phyloP scores from a whole-genome alignment of 2,797 vertebrate genomes.

The Odontamblyopus lacepedii region DNA sequence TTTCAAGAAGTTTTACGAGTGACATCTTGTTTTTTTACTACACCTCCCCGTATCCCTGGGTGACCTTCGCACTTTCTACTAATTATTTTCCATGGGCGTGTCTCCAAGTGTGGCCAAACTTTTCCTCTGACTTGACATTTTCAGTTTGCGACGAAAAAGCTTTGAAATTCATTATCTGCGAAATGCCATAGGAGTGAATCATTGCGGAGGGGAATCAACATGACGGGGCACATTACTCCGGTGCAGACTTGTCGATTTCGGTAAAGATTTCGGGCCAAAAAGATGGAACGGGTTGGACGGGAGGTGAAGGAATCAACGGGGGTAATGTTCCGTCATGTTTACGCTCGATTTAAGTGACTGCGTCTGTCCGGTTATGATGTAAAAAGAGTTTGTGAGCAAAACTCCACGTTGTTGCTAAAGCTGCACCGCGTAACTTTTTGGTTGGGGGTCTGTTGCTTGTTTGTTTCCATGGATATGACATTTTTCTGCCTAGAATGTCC shows the following conservation, averaged over 20 bases:
- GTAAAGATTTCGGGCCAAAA: constrained; percentile 26
- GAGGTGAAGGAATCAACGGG: neutral
- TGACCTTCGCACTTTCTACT: constrained; percentile 25
- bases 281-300: constrained; percentile 19
- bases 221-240: constrained; percentile 25
- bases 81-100: constrained; percentile 54
- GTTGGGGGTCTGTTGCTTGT: too few relatives aligned
- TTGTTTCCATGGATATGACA: too few relatives aligned
- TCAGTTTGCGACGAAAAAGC: constrained; percentile 37
- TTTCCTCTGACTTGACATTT: constrained; percentile 56
- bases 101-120: constrained; percentile 43
- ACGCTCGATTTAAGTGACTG: neutral
- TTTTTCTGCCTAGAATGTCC: too few relatives aligned
- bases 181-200: constrained; percentile 59
- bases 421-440: too few relatives aligned
- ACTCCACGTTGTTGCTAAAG: too few relatives aligned
- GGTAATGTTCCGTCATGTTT: neutral
- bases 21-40: too few relatives aligned
- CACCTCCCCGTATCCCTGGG: constrained; percentile 24
- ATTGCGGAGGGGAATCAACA: constrained; percentile 28
- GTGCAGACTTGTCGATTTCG: constrained; percentile 16
- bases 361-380: neutral
- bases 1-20: too few relatives aligned
- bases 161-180: constrained; percentile 52
- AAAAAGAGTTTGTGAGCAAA: too few relatives aligned